A percentile compares a stretch with the other conserved stretches of the same genome.
Evolutionary conservation across 2,797 vertebrate genomes (phyloP).

Genomic region (Myoxocephalus aenaeus): DNA sequence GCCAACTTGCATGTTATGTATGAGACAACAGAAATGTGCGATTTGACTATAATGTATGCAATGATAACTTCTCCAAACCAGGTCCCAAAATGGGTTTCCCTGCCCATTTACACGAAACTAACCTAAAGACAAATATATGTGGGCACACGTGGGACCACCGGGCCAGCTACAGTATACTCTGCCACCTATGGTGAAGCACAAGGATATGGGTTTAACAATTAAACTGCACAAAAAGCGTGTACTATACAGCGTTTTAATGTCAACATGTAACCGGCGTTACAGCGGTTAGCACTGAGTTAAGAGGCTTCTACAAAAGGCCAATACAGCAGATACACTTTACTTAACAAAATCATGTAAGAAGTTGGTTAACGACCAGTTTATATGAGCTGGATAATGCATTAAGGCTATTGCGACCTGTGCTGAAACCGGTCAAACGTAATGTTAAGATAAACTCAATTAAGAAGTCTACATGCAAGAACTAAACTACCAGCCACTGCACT

Average conservation of each 20-base stretch:
- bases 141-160: conserved; percentile 1
- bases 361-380: rapidly evolving
- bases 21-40: neutral
- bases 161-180: neutral
- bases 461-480: neutral
- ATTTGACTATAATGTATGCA: neutral
- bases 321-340: neutral
- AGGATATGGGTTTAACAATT: neutral
- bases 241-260: neutral
- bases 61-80: neutral
- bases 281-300: neutral
- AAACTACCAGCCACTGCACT: neutral
- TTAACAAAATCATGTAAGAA: rapidly evolving
- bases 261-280: neutral
- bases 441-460: neutral
- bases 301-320: neutral
- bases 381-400: rapidly evolving
- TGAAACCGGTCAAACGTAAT: neutral
- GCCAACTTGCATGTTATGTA: neutral
- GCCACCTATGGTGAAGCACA: neutral
- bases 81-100: neutral
- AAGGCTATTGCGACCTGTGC: rapidly evolving
- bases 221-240: neutral
- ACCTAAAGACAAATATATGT: neutral
- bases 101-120: neutral